Evolutionary conservation across 2,113 vertebrate species (phyloP), one percentile per base, ranked within the genome.

Genomic region (Peromyscus polionotus): DNA sequence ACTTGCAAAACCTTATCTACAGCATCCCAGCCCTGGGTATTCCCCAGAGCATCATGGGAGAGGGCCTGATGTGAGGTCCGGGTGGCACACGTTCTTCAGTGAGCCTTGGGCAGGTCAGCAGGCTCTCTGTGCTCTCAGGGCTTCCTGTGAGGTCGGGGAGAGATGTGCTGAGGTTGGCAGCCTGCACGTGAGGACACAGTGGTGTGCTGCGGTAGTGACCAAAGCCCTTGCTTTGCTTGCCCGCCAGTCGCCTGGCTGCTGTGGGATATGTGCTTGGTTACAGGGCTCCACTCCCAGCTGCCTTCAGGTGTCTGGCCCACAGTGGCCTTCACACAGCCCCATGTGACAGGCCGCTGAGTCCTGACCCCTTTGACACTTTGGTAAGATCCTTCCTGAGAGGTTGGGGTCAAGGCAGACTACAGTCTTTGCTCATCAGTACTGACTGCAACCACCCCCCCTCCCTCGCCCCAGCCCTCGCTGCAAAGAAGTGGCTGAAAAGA

Each of bases 301-400:
- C 65, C 45, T n/a, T 87, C 63, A 51, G 31, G 33, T 70, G 22
- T 24, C 83, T 7, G 14, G 16, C 11, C 1, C 20, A 72, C 19
- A 36, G 65, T 24, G 65, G 45, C 31, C 80, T n/a, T 67, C 2
- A 2, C 4, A 12, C 2, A 33, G 20, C 3, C 33, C 75, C 2
- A 19, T 36, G 70, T 8, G 79, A 42, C 36, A 1, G 75, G 51
- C n/a, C 59, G 0, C 45, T 26, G 0, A 26, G 48, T 22, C 33
- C 59, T 17, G 19, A 9, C 26, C 8, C 3, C 1, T 2, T 0
- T 7, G 80, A 65, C 19, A 36, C 14, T 36, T 33, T 22, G 33
- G 7, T 31, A 0, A 61, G 1, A 0, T 4, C 17, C 11, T 0
- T 1, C 54, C 39, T 48, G 3, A 14, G 11, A 4, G 51, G 48